These are phyloP conservation scores for Leptothorax acervorum DNA, from an alignment of 2,888 invertebrate species.

Conservation along the genomic window DNA sequence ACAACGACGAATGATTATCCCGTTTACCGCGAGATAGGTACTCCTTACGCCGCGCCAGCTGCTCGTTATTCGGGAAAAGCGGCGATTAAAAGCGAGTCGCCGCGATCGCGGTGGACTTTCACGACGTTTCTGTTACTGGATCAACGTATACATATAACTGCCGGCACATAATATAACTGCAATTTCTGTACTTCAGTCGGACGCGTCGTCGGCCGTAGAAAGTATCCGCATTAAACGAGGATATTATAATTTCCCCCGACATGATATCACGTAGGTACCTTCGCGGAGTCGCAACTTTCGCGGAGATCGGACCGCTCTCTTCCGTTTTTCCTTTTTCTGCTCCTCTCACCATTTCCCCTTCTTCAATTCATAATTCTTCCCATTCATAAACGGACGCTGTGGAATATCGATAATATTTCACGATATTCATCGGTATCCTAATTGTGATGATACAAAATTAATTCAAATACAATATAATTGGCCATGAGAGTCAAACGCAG, in stretches of 20 bases:
- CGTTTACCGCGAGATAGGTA: constrained; percentile 52
- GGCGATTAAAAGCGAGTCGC: background rate
- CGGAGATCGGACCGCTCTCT: constrained; percentile 18
- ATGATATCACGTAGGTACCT: constrained; percentile 36
- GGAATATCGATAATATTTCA: background rate
- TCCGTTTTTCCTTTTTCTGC: background rate
- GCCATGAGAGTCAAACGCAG: too few relatives aligned
- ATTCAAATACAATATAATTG: too few relatives aligned
- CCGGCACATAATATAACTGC: constrained; percentile 12
- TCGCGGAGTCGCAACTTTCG: constrained; percentile 43
- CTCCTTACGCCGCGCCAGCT: constrained; percentile 14
- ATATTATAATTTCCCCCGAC: constrained; percentile 42
- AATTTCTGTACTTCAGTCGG: constrained; percentile 29
- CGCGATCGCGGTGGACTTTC: constrained; percentile 38
- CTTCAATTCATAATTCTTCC: background rate
- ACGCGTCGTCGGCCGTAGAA: constrained; percentile 39
- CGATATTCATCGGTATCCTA: background rate
- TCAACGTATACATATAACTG: background rate
- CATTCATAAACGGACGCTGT: background rate
- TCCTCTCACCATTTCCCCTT: background rate
- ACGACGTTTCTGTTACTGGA: constrained; percentile 46
- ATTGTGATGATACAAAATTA: background rate
- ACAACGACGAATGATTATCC: constrained; percentile 66
- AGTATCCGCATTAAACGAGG: constrained; percentile 37
- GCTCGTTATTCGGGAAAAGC: constrained; percentile 37